Conservation (phyloP, 2,797 vertebrate genomes). For the Microcaecilia unicolor region DNA sequence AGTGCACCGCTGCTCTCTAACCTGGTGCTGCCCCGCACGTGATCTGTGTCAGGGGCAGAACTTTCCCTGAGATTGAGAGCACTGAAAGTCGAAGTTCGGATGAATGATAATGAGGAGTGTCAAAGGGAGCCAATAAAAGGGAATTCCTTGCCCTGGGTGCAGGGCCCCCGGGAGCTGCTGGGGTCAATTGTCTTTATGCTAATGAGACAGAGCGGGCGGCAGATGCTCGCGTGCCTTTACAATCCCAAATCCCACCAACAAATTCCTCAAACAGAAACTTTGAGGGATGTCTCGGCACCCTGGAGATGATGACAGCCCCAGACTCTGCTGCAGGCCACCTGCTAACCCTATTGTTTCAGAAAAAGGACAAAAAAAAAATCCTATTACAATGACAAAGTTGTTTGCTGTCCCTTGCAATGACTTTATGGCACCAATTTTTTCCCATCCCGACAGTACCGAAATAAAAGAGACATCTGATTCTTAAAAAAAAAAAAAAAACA, state of each 20-base stretch:
- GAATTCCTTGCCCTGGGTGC: conserved; percentile 28
- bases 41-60: conserved; percentile 18
- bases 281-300: conserved; percentile 57
- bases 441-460: conserved; percentile 12
- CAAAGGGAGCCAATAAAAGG: too few species aligned
- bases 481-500: too few species aligned
- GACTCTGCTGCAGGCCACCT: conserved; percentile 75
- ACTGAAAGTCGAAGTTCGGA: conserved; percentile 23
- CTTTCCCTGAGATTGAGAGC: conserved; percentile 5
- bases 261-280: conserved; percentile 65
- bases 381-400: conserved; percentile 83
- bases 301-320: conserved; percentile 53
- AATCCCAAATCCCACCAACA: conserved; percentile 67
- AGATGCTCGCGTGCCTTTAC: conserved; percentile 97
- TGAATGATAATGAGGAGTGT: conserved; percentile 51
- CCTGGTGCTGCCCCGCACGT: neutral
- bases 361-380: conserved; percentile 29
- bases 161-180: conserved; percentile 47
- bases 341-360: conserved; percentile 76
- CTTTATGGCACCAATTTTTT: conserved; percentile 63
- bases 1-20: too few species aligned
- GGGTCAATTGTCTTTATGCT: conserved; percentile 80
- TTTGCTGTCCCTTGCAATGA: conserved; percentile 49
- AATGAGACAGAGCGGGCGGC: conserved; percentile 77
- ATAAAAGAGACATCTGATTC: conserved; percentile 43